Evolutionary conservation across 1,140 invertebrate species (phyloP).

Genomic region (Caerostris darwini): DNA sequence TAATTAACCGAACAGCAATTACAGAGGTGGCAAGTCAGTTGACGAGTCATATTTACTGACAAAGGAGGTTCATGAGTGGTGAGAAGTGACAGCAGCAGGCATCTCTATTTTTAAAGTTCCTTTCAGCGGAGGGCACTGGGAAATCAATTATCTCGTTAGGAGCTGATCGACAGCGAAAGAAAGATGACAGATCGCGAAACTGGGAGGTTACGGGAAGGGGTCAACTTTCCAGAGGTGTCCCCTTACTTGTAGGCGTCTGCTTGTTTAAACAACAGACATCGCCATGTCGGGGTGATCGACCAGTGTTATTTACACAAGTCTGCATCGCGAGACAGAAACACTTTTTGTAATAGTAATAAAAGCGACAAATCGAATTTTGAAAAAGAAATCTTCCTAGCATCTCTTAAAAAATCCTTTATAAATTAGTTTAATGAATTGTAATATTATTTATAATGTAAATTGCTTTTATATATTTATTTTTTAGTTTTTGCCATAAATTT

Average conservation of each 20-base stretch:
- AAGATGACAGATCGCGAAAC: conserved; percentile 63
- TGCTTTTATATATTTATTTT: no score
- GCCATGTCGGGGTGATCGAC: conserved; percentile 2
- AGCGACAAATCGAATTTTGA: background rate
- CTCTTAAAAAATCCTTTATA: no score
- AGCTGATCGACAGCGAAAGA: conserved; percentile 64
- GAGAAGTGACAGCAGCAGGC: background rate
- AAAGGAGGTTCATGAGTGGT: background rate
- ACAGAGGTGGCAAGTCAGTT: no score
- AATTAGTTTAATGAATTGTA: no score
- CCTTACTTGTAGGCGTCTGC: conserved; percentile 50
- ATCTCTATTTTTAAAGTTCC: conserved; percentile 54
- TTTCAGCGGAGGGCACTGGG: conserved; percentile 49
- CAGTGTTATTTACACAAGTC: background rate
- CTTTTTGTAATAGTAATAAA: background rate
- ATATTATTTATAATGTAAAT: no score
- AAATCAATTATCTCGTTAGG: conserved; percentile 72
- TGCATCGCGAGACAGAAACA: background rate
- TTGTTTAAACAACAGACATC: background rate
- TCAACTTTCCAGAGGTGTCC: conserved; percentile 36
- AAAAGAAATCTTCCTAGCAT: background rate
- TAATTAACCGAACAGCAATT: no score
- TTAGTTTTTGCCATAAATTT: no score
- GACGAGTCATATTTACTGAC: no score
- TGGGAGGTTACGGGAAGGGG: conserved; percentile 41